Percentiles rank a stretch among this genome's conserved stretches.
Evolutionary conservation across 2,888 invertebrate species (phyloP).

Genomic region (Malacosoma neustria): DNA sequence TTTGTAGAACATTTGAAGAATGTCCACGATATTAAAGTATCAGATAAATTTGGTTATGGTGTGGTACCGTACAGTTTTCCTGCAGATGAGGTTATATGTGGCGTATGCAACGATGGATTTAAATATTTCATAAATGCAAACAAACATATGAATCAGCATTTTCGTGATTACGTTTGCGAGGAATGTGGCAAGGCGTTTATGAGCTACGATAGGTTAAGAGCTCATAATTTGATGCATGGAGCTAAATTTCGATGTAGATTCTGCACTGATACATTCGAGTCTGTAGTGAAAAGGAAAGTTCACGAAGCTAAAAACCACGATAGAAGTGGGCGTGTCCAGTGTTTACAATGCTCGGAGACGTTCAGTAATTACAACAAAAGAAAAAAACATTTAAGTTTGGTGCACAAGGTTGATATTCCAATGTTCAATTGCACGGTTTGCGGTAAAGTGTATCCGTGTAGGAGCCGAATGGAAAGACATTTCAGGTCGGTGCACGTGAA

Average conservation of each 20-base stretch:
- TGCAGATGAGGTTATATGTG: constrained; percentile 36
- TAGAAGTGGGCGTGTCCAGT: constrained; percentile 35
- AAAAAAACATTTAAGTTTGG: constrained; percentile 35
- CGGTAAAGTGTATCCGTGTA: constrained; percentile 39
- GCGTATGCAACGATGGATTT: constrained; percentile 40
- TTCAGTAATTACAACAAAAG: constrained; percentile 43
- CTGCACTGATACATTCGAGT: constrained; percentile 41
- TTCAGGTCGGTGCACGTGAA: constrained; percentile 56
- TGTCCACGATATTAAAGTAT: constrained; percentile 28
- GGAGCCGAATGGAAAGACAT: constrained; percentile 49
- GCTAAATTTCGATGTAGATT: constrained; percentile 38
- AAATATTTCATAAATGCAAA: constrained; percentile 56
- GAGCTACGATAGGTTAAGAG: constrained; percentile 43
- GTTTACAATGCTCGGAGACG: constrained; percentile 40
- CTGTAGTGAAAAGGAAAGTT: constrained; percentile 33
- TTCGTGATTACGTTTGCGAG: constrained; percentile 50
- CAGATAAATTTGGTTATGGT: constrained; percentile 37
- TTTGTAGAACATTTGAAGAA: constrained; percentile 40
- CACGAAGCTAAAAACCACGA: constrained; percentile 44
- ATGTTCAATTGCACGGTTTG: constrained; percentile 47
- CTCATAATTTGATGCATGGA: constrained; percentile 43
- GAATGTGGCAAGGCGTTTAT: constrained; percentile 55
- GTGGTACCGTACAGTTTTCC: constrained; percentile 47
- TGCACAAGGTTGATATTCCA: constrained; percentile 35
- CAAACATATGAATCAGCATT: constrained; percentile 63